Conservation (phyloP, 2,888 invertebrate genomes). For the Spicauda simplicius region DNA sequence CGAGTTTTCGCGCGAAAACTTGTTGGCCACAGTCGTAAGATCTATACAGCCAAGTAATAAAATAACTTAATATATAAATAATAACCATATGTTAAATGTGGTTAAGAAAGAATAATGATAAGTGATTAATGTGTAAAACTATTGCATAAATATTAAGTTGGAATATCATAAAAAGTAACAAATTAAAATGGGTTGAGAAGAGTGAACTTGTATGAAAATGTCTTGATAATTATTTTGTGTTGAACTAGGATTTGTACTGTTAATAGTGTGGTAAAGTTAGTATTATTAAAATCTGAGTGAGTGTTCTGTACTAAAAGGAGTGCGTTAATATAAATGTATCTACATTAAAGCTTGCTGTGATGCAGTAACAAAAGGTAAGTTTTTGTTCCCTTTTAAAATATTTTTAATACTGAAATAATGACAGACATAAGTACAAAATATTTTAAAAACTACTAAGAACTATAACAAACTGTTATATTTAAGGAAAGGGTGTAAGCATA, state of each 20-base stretch:
- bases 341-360: too few species aligned
- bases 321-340: background rate
- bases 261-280: background rate
- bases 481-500: too few species aligned
- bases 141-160: background rate
- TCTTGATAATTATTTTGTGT: background rate
- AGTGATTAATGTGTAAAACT: constrained; percentile 38
- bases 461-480: too few species aligned
- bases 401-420: too few species aligned
- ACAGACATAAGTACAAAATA: too few species aligned
- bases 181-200: background rate
- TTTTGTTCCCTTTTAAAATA: too few species aligned
- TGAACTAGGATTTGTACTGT: background rate
- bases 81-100: constrained; percentile 5
- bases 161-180: background rate
- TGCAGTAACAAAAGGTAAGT: too few species aligned
- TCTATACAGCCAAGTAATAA: constrained; percentile 37
- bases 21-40: constrained; percentile 43
- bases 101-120: constrained; percentile 30
- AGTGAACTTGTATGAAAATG: constrained; percentile 11
- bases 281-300: background rate
- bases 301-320: background rate
- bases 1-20: constrained; percentile 70
- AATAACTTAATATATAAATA: constrained; percentile 42
- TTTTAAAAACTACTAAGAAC: too few species aligned